Conservation (phyloP, 2,797 vertebrate species). For the Bovichtus variegatus region DNA sequence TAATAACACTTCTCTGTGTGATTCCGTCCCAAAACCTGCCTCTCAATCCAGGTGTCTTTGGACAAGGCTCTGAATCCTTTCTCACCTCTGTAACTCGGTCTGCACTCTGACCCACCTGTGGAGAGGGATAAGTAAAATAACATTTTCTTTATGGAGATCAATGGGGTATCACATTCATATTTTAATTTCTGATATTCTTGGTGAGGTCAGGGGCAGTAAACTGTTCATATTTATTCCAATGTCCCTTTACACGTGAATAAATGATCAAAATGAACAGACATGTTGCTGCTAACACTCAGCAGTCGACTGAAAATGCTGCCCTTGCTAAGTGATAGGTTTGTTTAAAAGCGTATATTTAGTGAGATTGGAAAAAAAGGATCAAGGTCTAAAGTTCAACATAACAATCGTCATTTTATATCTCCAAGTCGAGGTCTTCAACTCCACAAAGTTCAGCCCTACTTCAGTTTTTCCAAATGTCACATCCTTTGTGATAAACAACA, state of each 20-base stretch:
- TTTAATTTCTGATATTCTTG: constrained; percentile 1
- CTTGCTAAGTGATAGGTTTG: background rate
- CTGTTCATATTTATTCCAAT: background rate
- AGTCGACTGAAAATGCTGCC: background rate
- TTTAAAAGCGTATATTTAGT: background rate
- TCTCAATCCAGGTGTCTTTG: background rate
- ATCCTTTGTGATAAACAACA: constrained; percentile 21
- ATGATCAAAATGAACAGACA: background rate
- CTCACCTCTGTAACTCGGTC: background rate
- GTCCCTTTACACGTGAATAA: background rate
- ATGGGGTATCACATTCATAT: background rate
- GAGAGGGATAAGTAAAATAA: background rate
- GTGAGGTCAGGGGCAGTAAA: background rate
- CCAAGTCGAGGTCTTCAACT: background rate
- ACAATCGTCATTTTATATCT: background rate
- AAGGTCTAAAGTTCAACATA: background rate
- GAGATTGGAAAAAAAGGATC: background rate
- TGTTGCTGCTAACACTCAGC: background rate
- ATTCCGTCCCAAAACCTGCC: background rate
- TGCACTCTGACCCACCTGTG: background rate
- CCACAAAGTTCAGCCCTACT: background rate
- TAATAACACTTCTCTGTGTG: background rate
- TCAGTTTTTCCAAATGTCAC: constrained; percentile 41
- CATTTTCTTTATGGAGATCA: background rate
- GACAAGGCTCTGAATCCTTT: background rate